phyloP scores from a whole-genome alignment of 2,888 invertebrate genomes.

The Prosapia bicincta region DNA sequence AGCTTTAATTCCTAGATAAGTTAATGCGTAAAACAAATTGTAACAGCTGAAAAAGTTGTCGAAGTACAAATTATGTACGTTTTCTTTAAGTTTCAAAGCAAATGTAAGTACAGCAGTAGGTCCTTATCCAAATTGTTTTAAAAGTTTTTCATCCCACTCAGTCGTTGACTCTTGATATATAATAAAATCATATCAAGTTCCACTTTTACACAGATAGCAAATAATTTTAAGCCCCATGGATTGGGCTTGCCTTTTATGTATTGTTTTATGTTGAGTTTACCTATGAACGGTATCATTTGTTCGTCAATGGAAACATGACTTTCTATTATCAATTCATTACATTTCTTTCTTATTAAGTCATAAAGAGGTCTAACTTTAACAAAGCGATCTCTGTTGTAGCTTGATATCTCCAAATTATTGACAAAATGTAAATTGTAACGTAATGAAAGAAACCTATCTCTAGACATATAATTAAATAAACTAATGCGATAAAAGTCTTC shows the following conservation, averaged over 20 bases:
- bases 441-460: conserved; percentile 13
- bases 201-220: conserved; percentile 28
- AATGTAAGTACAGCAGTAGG: conserved; percentile 32
- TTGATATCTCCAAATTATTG: conserved; percentile 1
- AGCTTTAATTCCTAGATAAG: too few relatives aligned
- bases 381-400: conserved; percentile 5
- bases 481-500: background rate
- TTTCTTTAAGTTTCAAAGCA: too few relatives aligned
- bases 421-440: conserved; percentile 5
- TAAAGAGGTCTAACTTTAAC: conserved; percentile 11
- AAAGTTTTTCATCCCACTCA: conserved; percentile 14
- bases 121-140: conserved; percentile 30
- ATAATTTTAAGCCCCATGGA: background rate
- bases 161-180: conserved; percentile 37
- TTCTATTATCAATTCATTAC: conserved; percentile 17
- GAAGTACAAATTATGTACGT: too few relatives aligned
- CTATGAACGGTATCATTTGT: conserved; percentile 37
- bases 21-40: too few relatives aligned
- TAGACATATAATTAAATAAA: conserved; percentile 1
- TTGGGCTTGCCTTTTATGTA: conserved; percentile 38
- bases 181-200: conserved; percentile 36
- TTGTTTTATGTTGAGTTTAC: conserved; percentile 35
- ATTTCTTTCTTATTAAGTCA: conserved; percentile 14
- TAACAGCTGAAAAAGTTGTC: too few relatives aligned
- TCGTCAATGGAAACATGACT: conserved; percentile 28